phyloP scores from a whole-genome alignment of 2,113 vertebrate species.

The Heptranchias perlo region DNA sequence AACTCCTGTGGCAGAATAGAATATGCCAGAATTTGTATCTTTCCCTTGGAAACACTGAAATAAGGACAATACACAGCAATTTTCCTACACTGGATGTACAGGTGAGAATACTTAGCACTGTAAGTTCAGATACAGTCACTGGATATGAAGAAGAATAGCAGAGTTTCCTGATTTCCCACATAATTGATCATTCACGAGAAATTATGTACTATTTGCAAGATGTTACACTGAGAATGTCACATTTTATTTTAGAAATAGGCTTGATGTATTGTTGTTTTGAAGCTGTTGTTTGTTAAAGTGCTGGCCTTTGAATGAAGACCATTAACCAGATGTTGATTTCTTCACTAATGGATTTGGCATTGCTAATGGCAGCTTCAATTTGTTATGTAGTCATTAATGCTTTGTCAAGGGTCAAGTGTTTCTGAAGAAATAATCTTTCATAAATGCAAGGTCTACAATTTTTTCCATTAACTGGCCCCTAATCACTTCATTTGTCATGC shows the following conservation, averaged over 20 bases:
- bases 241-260: not conserved
- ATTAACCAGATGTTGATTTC: constrained; percentile 8
- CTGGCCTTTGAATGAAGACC: constrained; percentile 6
- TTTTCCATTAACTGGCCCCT: not conserved
- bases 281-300: not conserved
- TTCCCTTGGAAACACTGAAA: not conserved
- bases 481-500: not conserved
- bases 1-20: not conserved
- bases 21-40: not conserved
- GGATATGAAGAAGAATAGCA: not conserved
- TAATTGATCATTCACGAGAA: not conserved
- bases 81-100: not conserved
- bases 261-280: not conserved
- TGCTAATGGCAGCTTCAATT: not conserved
- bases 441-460: not conserved
- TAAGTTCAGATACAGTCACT: not conserved
- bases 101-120: not conserved
- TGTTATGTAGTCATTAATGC: not conserved
- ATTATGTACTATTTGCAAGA: not conserved
- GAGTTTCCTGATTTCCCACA: not conserved
- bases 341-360: not conserved
- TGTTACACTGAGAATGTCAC: not conserved
- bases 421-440: not conserved
- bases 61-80: not conserved
- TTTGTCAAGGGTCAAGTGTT: not conserved